A percentile compares a stretch with the other conserved stretches of the same genome.
Evolutionary conservation across 2,113 vertebrate genomes (phyloP).

Genomic region (Mormoops blainvillei): DNA sequence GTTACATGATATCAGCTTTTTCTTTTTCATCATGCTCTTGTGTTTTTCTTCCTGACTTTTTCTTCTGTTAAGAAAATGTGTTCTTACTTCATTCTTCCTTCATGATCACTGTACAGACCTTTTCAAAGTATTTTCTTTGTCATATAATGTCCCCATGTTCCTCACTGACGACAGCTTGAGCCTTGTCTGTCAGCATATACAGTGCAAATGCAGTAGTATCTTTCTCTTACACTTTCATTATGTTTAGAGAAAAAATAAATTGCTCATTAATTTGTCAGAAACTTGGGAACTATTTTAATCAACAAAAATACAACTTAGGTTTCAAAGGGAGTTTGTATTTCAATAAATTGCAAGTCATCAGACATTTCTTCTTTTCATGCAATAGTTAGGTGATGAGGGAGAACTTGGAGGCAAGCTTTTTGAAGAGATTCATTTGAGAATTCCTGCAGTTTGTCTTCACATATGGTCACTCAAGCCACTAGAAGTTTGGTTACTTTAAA

Average conservation of each 20-base stretch:
- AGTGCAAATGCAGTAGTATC: not conserved
- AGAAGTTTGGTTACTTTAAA: not conserved
- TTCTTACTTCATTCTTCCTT: not conserved
- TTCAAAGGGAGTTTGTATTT: slow-evolving; percentile 38
- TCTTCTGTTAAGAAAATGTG: not conserved
- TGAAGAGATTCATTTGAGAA: not conserved
- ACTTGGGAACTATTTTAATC: slow-evolving; percentile 13
- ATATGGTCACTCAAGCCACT: not conserved
- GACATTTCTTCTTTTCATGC: not conserved
- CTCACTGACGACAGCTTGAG: not conserved
- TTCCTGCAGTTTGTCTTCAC: not conserved
- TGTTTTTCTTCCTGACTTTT: not conserved
- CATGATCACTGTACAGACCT: not conserved
- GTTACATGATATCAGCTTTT: not conserved
- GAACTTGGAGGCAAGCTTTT: not conserved
- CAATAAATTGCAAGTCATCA: slow-evolving; percentile 17
- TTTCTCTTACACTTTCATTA: slow-evolving; percentile 24
- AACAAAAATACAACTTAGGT: slow-evolving; percentile 4
- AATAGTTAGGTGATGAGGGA: not conserved
- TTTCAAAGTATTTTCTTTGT: not conserved
- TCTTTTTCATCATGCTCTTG: not conserved
- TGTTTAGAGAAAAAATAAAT: slow-evolving; percentile 56
- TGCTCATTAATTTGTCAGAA: slow-evolving; percentile 34
- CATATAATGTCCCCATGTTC: not conserved
- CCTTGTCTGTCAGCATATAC: slow-evolving; percentile 32